Evolutionary conservation across 2,888 invertebrate genomes (phyloP).

Genomic region (Dryocosmus kuriphilus): DNA sequence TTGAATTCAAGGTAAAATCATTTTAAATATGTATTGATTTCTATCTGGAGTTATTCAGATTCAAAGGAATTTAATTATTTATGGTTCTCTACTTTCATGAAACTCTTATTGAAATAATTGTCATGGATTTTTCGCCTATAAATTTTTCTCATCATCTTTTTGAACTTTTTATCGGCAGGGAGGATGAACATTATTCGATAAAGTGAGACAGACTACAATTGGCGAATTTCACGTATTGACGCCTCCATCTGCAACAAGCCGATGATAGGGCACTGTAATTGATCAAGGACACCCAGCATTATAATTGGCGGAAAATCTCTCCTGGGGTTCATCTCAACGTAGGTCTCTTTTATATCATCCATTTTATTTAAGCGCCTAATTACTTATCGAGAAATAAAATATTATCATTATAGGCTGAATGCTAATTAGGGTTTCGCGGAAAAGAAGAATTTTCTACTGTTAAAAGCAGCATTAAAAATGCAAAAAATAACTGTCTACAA

Average conservation of each 20-base stretch:
- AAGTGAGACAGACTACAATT: slow-evolving; percentile 28
- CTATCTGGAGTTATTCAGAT: not conserved
- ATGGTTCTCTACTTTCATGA: not conserved
- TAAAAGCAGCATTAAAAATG: too few species aligned
- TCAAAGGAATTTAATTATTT: too few species aligned
- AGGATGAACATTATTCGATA: slow-evolving; percentile 53
- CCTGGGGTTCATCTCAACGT: slow-evolving; percentile 10
- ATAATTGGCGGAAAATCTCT: slow-evolving; percentile 42
- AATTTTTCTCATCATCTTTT: not conserved
- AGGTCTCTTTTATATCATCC: not conserved
- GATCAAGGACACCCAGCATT: slow-evolving; percentile 49
- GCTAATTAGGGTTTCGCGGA: not conserved
- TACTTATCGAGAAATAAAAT: not conserved
- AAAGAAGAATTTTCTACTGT: too few species aligned
- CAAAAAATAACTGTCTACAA: too few species aligned
- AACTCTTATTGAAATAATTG: not conserved
- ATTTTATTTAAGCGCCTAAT: not conserved
- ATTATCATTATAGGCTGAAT: not conserved
- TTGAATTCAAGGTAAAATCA: not conserved
- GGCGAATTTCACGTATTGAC: slow-evolving; percentile 70
- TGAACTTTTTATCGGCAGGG: slow-evolving; percentile 25
- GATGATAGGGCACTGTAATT: slow-evolving; percentile 62
- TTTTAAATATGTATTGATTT: not conserved
- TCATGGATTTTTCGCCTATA: not conserved
- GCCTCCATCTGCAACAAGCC: slow-evolving; percentile 64